A percentile compares a stretch with the other conserved stretches of the same genome.
These are phyloP conservation scores for Colossoma macropomum DNA, from an alignment of 2,113 vertebrate species.

Conservation along the genomic window DNA sequence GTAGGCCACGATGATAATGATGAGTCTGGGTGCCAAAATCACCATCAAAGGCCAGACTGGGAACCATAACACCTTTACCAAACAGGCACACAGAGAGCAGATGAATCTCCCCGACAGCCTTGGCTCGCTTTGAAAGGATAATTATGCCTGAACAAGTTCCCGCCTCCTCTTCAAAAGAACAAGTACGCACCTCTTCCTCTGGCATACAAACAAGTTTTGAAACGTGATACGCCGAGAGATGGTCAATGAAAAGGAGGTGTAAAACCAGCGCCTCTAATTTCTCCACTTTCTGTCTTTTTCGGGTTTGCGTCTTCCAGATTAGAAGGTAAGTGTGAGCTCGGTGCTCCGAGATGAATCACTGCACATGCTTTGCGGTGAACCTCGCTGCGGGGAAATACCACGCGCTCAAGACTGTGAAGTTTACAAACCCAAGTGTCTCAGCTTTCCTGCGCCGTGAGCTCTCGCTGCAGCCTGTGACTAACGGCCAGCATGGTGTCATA, in stretches of 20 bases:
- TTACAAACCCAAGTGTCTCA: constrained; percentile 31
- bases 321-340: neutral
- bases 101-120: neutral
- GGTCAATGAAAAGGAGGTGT: constrained; percentile 4
- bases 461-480: neutral
- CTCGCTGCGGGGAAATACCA: neutral
- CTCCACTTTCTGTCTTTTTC: neutral
- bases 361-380: constrained; percentile 14
- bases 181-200: neutral
- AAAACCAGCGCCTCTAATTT: constrained; percentile 51
- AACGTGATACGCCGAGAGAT: neutral
- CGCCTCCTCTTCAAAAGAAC: constrained; percentile 15
- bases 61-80: constrained; percentile 19
- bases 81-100: neutral
- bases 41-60: constrained; percentile 30
- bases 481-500: neutral
- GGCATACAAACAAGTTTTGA: neutral
- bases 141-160: constrained; percentile 30
- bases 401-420: constrained; percentile 29
- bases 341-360: constrained; percentile 49
- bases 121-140: constrained; percentile 29
- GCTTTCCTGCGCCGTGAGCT: neutral
- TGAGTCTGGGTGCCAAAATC: constrained; percentile 18
- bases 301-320: neutral
- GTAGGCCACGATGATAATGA: constrained; percentile 13